Evolutionary conservation across 1,140 invertebrate species (phyloP).

Genomic region (Ceratosolen fusciceps): DNA sequence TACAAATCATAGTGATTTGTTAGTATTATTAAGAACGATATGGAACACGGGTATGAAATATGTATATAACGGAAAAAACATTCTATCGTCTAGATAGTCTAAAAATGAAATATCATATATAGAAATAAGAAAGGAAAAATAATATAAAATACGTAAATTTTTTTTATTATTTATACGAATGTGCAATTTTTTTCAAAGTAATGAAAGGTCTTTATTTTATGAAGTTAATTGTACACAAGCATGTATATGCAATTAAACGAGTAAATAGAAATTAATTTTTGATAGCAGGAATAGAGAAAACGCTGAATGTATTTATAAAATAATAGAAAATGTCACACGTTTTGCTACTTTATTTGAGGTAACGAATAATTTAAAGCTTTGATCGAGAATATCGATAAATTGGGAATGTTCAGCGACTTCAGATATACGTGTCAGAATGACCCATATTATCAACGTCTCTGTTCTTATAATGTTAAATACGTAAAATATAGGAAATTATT

Average conservation of each 20-base stretch:
- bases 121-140: neutral
- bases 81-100: too few relatives aligned
- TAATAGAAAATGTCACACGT: neutral
- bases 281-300: neutral
- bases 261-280: neutral
- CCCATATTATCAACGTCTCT: neutral
- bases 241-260: too few relatives aligned
- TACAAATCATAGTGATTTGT: too few relatives aligned
- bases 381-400: neutral
- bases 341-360: neutral
- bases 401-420: too few relatives aligned
- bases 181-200: neutral
- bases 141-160: slow-evolving; percentile 7
- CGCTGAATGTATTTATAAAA: neutral
- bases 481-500: neutral
- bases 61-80: too few relatives aligned
- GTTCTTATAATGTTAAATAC: too few relatives aligned
- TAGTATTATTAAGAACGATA: neutral
- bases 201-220: too few relatives aligned
- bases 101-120: too few relatives aligned
- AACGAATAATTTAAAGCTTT: neutral
- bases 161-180: slow-evolving; percentile 8
- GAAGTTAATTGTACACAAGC: too few relatives aligned
- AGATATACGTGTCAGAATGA: neutral
- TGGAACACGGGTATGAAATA: too few relatives aligned